These are phyloP conservation scores for Plebejus anna DNA, from an alignment of 2,888 invertebrate genomes.

Conservation along the genomic window DNA sequence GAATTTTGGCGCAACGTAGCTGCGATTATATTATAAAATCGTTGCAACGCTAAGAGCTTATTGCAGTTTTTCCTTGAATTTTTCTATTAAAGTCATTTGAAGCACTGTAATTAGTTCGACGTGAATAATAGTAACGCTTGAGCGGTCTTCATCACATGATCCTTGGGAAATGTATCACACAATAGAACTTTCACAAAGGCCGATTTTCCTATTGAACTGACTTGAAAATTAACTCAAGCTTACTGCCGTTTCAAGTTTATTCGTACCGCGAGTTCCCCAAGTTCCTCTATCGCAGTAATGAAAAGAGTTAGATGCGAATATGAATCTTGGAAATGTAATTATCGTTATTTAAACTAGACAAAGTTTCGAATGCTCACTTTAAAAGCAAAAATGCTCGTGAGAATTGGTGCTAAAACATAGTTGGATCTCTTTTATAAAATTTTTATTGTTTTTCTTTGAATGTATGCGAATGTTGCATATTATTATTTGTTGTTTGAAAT, in stretches of 20 bases:
- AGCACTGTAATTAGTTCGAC: slow-evolving; percentile 8
- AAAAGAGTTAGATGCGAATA: slow-evolving; percentile 58
- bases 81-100: background rate
- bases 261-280: slow-evolving; percentile 56
- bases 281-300: slow-evolving; percentile 75
- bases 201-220: slow-evolving; percentile 74
- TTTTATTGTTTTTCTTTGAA: background rate
- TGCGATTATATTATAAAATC: no score
- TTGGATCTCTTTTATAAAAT: background rate
- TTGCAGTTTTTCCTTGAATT: background rate
- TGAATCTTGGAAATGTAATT: slow-evolving; percentile 6
- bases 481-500: background rate
- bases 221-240: slow-evolving; percentile 57
- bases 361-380: background rate
- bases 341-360: background rate
- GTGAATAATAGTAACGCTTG: slow-evolving; percentile 34
- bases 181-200: slow-evolving; percentile 68
- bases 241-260: slow-evolving; percentile 40
- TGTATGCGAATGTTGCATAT: background rate
- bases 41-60: no score
- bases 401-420: background rate
- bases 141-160: slow-evolving; percentile 39
- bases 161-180: slow-evolving; percentile 55
- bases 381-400: slow-evolving; percentile 1
- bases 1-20: no score